Evolutionary conservation across 2,113 vertebrate genomes (phyloP), one percentile per base, ranked within the genome.

Genomic region (Pristiophorus japonicus): DNA sequence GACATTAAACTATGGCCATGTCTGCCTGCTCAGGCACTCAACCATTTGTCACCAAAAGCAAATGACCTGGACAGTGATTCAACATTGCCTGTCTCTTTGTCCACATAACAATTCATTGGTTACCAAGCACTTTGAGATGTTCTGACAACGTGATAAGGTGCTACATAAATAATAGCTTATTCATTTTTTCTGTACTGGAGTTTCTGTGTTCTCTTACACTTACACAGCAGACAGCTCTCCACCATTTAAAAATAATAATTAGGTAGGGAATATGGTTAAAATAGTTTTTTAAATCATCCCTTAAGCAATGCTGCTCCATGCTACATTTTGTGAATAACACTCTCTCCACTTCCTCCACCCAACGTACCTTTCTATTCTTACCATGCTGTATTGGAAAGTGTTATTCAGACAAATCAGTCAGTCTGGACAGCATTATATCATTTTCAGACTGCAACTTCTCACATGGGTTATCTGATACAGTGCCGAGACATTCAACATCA

Each of bases 361-460:
- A 34, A 51, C 12, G n/a, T 30, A 45, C 92, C 2, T 70, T 42
- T 47, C 62, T 30, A 30, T 27, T 67, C 65, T 42, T 70, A 12
- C 65, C 38, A 94, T 70, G 16, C 24, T 70, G 65, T 94, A 51
- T 34, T 94, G 93, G 93, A 73, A 94, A 94, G 42, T 94, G n/a
- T 51, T 94, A 70, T 70, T 73, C 93, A 94, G 93, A 47, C 20
- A 47, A 47, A 34, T 70, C 93, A 94, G 42, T 94, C 38, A 67
- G 63, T 34, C 65, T 62, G 63, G 66, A 51, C 93, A 47, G 93
- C 4, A 30, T 70, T 70, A 70, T 94, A 70, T 94, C 22, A 70
- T 47, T 94, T 94, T 94, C 45, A 70, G 22, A 70, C 38, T 94
- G 16, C 42, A 94, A 70, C 66, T 70, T 94, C 65, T 51, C 34